Base-by-base conservation (phyloP, 2,113 vertebrate genomes). In the Perognathus longimembris region DNA sequence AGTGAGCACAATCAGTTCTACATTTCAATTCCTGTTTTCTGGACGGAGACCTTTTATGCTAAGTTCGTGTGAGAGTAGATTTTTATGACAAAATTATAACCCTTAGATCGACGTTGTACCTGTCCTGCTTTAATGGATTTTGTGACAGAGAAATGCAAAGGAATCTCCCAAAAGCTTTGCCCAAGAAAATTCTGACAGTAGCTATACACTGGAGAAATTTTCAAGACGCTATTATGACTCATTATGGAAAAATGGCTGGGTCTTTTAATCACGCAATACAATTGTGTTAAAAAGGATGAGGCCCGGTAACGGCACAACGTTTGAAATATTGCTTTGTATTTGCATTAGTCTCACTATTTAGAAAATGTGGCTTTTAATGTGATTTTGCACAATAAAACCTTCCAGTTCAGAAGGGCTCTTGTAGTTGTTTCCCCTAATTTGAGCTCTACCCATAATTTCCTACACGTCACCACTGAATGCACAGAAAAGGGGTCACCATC, bases 81-180 rank as follows among this genome's bases (percentile, higher is more conserved):
- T 94, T 95, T 96, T 95, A 95, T 95, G 90, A 96, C 94, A 95
- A 95, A 97, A 96, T 96, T 95, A 96, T 95, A 96, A 94, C 82
- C 54, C 67, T 91, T 71, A 79, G 70, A 78, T 87, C 84, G 85
- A 90, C 94, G 75, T 88, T 94, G 92, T 94, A 94, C 95, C 93
- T 93, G 88, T 95, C 92, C 93, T 89, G 57, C 50, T 42, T 61
- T 97, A 96, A 97, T 97, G 94, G 94, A 74, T 96, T 96, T 91
- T 94, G 90, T 97, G 92, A 97, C 95, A 95, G 71, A 82, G 89
- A 92, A 95, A 94, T 93, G 92, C n/a, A 79, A 87, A 70, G 77
- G 32, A 96, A 45, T 79, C 82, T 96, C 95, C 93, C 92, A 94
- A 94, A 96, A 96, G 93, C 90, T 90, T 92, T 94, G 92, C 89